Conservation (phyloP, 2,888 invertebrate species). For the Pegoplata infirma region DNA sequence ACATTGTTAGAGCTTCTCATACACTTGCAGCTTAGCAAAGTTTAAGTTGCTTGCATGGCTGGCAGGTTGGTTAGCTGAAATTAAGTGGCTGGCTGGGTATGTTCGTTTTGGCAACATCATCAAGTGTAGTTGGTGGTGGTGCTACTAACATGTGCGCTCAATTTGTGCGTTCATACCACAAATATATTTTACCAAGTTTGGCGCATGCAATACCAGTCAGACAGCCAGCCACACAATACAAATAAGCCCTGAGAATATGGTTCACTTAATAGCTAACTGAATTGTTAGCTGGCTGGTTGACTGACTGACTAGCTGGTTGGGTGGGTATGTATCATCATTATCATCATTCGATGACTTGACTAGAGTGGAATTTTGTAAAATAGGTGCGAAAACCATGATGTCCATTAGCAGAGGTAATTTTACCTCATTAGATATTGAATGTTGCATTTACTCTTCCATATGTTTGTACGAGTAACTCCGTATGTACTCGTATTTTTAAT, state of each 20-base stretch:
- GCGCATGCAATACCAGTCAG: slow-evolving; percentile 27
- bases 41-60: neutral
- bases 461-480: slow-evolving; percentile 38
- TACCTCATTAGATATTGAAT: slow-evolving; percentile 72
- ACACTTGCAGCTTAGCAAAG: neutral
- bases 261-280: slow-evolving; percentile 13
- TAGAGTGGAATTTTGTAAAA: slow-evolving; percentile 61
- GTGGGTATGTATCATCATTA: neutral
- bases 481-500: neutral
- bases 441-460: slow-evolving; percentile 57
- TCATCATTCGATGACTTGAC: neutral
- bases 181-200: slow-evolving; percentile 58
- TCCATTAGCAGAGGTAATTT: slow-evolving; percentile 71
- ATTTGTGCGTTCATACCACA: slow-evolving; percentile 63
- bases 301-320: neutral
- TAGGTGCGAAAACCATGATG: slow-evolving; percentile 65
- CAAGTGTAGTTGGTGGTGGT: too few relatives aligned
- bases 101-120: neutral
- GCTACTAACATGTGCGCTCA: slow-evolving; percentile 62
- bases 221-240: slow-evolving; percentile 6
- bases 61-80: neutral
- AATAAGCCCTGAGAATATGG: slow-evolving; percentile 29
- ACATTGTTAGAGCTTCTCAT: neutral
- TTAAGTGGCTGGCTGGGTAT: neutral
- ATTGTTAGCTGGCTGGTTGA: slow-evolving; percentile 32